These are phyloP conservation scores for Boulengeromyrus knoepffleri DNA, from an alignment of 2,113 vertebrate species.

Conservation along the genomic window DNA sequence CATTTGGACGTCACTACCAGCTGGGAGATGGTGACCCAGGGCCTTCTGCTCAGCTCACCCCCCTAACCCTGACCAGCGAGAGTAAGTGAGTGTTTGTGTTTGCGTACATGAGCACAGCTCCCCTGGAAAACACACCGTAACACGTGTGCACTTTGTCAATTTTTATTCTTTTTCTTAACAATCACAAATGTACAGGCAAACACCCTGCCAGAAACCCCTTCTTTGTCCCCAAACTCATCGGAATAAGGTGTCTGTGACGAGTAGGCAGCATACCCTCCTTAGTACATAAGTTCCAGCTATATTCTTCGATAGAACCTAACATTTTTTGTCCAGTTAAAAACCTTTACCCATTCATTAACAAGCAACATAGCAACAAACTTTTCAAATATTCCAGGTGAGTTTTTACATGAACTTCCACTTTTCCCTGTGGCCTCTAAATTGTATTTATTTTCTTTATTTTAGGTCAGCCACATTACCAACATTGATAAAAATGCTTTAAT, in stretches of 20 bases:
- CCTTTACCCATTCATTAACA: background rate
- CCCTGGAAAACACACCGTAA: background rate
- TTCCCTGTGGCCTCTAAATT: background rate
- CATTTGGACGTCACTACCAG: background rate
- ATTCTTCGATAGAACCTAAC: background rate
- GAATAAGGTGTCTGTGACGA: background rate
- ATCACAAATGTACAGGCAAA: background rate
- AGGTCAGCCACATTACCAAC: background rate
- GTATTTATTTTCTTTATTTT: background rate
- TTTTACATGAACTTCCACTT: background rate
- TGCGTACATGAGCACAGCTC: background rate
- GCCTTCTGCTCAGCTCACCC: background rate
- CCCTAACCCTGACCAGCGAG: background rate
- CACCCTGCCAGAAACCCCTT: background rate
- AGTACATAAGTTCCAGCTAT: background rate
- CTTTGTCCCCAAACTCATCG: background rate
- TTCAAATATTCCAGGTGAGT: background rate
- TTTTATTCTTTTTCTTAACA: background rate
- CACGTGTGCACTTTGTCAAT: background rate
- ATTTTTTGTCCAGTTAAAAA: background rate
- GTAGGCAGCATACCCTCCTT: background rate
- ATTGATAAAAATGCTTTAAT: background rate
- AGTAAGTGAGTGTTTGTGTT: background rate
- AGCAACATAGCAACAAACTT: background rate
- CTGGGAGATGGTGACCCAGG: background rate